Evolutionary conservation across 2,888 invertebrate genomes (phyloP).

Genomic region (Phania funesta): DNA sequence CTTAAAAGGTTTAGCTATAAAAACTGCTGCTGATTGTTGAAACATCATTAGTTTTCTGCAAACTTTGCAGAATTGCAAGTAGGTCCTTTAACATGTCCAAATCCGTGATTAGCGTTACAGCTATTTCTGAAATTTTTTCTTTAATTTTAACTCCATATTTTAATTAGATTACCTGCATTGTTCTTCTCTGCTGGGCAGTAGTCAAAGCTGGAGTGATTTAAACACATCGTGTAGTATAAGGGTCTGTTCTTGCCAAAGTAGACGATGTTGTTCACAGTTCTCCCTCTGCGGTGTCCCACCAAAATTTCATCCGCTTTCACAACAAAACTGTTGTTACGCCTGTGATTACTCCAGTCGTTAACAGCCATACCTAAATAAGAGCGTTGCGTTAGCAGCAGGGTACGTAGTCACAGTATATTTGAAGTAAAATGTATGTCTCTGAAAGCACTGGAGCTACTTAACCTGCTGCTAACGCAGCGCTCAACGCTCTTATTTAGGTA

Average conservation of each 20-base stretch:
- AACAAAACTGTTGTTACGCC: constrained; percentile 78
- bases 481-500: too few species aligned
- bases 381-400: too few species aligned
- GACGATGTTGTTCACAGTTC: constrained; percentile 69
- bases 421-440: too few species aligned
- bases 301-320: constrained; percentile 81
- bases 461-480: too few species aligned
- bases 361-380: too few species aligned
- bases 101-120: constrained; percentile 25
- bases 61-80: constrained; percentile 7
- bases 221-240: constrained; percentile 72
- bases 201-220: constrained; percentile 71
- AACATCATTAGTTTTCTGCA: constrained; percentile 47
- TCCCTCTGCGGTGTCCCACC: constrained; percentile 82
- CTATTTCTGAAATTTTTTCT: not conserved
- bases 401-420: too few species aligned
- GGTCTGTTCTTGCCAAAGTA: constrained; percentile 75
- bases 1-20: constrained; percentile 22
- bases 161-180: constrained; percentile 64
- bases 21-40: constrained; percentile 4
- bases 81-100: constrained; percentile 53
- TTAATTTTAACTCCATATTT: not conserved
- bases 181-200: constrained; percentile 72
- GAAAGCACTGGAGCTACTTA: too few species aligned
- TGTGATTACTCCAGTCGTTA: constrained; percentile 52